Evolutionary conservation across 2,888 invertebrate species (phyloP).

Genomic region (Prosopocoilus inquinatus): DNA sequence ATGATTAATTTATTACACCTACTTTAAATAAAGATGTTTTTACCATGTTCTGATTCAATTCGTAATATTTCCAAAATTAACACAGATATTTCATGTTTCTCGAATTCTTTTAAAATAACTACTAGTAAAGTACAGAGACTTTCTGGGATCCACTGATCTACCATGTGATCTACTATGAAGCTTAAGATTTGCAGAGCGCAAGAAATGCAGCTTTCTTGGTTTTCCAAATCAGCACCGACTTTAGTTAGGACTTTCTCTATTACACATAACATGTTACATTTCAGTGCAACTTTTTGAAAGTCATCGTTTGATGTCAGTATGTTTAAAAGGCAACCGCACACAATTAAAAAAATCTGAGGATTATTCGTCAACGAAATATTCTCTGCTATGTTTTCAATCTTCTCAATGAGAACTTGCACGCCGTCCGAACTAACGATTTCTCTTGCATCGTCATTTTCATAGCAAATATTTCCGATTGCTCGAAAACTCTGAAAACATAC

Average conservation of each 20-base stretch:
- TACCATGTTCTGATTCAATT: conserved; percentile 75
- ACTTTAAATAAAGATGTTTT: conserved; percentile 33
- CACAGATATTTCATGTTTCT: conserved; percentile 71
- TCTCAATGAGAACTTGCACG: conserved; percentile 36
- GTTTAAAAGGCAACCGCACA: conserved; percentile 76
- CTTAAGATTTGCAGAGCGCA: conserved; percentile 61
- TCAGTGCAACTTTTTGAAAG: conserved; percentile 60
- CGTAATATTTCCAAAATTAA: conserved; percentile 74
- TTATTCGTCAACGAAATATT: conserved; percentile 16
- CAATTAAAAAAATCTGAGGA: conserved; percentile 54
- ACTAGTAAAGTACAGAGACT: conserved; percentile 52
- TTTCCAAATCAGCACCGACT: conserved; percentile 53
- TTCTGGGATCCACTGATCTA: conserved; percentile 52
- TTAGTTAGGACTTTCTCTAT: conserved; percentile 55
- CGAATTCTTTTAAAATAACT: conserved; percentile 62
- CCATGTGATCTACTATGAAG: conserved; percentile 62
- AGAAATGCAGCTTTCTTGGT: conserved; percentile 57
- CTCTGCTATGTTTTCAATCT: conserved; percentile 31
- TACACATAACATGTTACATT: conserved; percentile 56
- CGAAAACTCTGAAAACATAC: conserved; percentile 72
- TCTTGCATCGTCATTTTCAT: conserved; percentile 74
- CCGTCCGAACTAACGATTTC: conserved; percentile 50
- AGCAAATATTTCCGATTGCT: conserved; percentile 86
- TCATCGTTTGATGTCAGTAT: conserved; percentile 72
- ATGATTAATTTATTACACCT: neutral